These are phyloP conservation scores for Orchesella flavescens DNA, from an alignment of 2,888 invertebrate genomes.

Conservation along the genomic window DNA sequence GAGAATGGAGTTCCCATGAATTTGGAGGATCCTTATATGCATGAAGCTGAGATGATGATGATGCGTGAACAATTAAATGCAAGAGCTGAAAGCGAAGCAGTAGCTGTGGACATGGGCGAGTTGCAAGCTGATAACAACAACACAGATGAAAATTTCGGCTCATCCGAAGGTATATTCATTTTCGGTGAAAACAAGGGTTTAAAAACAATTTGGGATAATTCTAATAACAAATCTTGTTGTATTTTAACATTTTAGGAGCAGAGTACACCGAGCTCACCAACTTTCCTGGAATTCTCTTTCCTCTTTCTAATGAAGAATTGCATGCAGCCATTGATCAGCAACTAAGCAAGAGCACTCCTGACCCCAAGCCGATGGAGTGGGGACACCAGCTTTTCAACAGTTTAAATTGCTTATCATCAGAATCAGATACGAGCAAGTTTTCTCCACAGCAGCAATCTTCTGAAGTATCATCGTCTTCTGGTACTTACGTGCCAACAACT, in stretches of 20 bases:
- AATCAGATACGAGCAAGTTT: not conserved
- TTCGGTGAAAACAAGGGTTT: not conserved
- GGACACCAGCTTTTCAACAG: not conserved
- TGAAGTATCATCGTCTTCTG: not conserved
- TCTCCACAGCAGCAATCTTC: not conserved
- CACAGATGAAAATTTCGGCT: not conserved
- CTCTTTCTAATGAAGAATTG: not conserved
- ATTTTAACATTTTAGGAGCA: not conserved
- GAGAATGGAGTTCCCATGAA: too few relatives aligned
- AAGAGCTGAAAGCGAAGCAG: too few relatives aligned
- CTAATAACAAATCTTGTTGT: not conserved
- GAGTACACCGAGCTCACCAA: not conserved
- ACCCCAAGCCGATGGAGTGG: not conserved
- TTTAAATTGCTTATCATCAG: not conserved
- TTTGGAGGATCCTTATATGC: too few relatives aligned
- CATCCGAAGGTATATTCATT: not conserved
- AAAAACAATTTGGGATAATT: not conserved
- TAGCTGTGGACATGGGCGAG: too few relatives aligned
- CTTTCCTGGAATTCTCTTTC: not conserved
- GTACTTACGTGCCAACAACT: too few relatives aligned
- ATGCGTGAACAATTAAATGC: too few relatives aligned
- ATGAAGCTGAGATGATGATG: too few relatives aligned
- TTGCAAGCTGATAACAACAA: too few relatives aligned
- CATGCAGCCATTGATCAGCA: slow-evolving; percentile 18
- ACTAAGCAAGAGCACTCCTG: not conserved